Conservation (phyloP, 2,113 vertebrate species). For the Ancistrus triradiatus region DNA sequence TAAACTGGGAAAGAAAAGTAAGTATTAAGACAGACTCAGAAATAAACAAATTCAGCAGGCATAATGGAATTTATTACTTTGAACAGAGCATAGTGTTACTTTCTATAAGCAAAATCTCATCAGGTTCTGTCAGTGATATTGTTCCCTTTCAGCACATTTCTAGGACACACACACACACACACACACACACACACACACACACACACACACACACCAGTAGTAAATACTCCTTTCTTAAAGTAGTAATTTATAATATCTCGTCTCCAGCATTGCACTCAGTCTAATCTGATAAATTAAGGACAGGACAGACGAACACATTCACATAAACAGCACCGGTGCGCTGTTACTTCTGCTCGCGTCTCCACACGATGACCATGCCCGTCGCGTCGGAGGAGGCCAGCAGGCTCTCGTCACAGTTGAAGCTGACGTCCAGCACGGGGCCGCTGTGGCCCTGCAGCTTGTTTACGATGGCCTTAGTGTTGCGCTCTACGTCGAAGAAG, state of each 20-base stretch:
- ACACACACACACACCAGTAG: too few relatives aligned
- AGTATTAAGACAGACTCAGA: too few relatives aligned
- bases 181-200: conserved; percentile 10
- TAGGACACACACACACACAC: too few relatives aligned
- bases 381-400: conserved; percentile 87
- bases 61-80: conserved; percentile 26
- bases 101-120: conserved; percentile 26
- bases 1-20: too few relatives aligned
- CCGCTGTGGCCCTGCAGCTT: conserved; percentile 90
- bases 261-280: conserved; percentile 15
- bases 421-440: conserved; percentile 86
- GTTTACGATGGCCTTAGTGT: conserved; percentile 89
- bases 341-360: conserved; percentile 83
- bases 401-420: conserved; percentile 94
- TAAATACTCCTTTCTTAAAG: conserved; percentile 15
- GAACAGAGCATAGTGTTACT: conserved; percentile 36
- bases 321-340: conserved; percentile 12
- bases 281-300: conserved; percentile 17
- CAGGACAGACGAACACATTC: conserved; percentile 11
- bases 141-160: not conserved
- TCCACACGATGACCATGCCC: conserved; percentile 94
- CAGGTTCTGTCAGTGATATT: conserved; percentile 3
- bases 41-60: not conserved
- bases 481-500: conserved; percentile 90
- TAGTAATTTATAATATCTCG: not conserved